phyloP scores from a whole-genome alignment of 2,888 invertebrate genomes.

The Epirrita christyi region DNA sequence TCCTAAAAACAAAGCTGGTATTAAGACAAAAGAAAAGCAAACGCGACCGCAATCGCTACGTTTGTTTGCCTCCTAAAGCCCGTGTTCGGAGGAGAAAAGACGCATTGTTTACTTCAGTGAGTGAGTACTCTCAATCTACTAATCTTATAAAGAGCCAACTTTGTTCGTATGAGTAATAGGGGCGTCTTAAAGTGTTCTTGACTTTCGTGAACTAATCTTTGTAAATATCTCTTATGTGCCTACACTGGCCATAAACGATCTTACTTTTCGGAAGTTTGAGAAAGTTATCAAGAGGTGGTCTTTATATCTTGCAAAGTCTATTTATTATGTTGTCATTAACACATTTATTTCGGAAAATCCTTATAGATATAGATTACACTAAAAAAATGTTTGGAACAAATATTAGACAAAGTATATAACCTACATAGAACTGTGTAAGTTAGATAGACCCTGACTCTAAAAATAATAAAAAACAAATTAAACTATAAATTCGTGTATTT shows the following conservation, averaged over 20 bases:
- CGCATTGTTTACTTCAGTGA: conserved; percentile 42
- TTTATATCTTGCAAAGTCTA: background rate
- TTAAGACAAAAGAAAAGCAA: conserved; percentile 43
- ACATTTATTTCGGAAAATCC: too few species aligned
- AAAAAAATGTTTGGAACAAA: too few species aligned
- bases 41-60: conserved; percentile 41
- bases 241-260: conserved; percentile 25
- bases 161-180: conserved; percentile 44
- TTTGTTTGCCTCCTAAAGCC: conserved; percentile 43
- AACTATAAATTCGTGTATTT: too few species aligned
- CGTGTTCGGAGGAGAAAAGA: conserved; percentile 40
- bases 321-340: too few species aligned
- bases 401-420: too few species aligned
- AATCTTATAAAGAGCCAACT: conserved; percentile 44
- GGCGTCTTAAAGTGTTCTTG: conserved; percentile 43
- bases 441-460: too few species aligned
- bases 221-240: conserved; percentile 30
- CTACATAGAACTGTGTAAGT: too few species aligned
- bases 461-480: too few species aligned
- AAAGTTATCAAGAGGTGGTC: conserved; percentile 15
- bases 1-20: conserved; percentile 37
- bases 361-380: too few species aligned
- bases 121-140: conserved; percentile 42
- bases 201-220: conserved; percentile 41
- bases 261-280: conserved; percentile 26